These are phyloP conservation scores for Machaerirhynchus nigripectus DNA, from an alignment of 2,113 vertebrate genomes.

Conservation along the genomic window DNA sequence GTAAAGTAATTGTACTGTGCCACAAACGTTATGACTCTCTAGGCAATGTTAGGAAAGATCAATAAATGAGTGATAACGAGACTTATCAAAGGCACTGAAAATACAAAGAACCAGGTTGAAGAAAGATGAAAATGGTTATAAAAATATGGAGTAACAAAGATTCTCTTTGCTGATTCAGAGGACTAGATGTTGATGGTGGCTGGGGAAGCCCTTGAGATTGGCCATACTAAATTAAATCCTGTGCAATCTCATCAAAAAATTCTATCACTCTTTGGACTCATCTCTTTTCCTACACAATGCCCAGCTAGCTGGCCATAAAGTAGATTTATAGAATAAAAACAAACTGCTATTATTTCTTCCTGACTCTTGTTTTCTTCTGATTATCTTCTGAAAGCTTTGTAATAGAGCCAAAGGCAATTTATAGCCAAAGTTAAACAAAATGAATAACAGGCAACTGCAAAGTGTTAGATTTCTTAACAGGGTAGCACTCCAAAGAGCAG, in stretches of 20 bases:
- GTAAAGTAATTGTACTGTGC: background rate
- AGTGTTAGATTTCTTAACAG: constrained; percentile 56
- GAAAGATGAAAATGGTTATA: background rate
- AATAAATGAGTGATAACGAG: background rate
- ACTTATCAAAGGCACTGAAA: background rate
- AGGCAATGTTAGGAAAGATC: background rate
- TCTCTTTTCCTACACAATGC: background rate
- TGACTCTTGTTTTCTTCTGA: constrained; percentile 24
- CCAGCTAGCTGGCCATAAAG: background rate
- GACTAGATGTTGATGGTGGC: background rate
- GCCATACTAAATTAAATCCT: background rate
- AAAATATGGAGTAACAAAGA: background rate
- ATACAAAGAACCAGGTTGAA: background rate
- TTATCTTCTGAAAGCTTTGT: constrained; percentile 50
- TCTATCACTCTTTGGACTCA: background rate
- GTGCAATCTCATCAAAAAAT: background rate
- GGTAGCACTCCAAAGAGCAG: background rate
- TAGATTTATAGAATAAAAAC: constrained; percentile 42
- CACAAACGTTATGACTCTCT: background rate
- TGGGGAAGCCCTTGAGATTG: background rate
- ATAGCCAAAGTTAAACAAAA: constrained; percentile 28
- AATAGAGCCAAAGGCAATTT: constrained; percentile 52
- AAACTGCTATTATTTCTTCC: constrained; percentile 29
- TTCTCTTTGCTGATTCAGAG: background rate
- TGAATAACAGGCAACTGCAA: constrained; percentile 39